Conservation (phyloP, 2,797 vertebrate genomes). For the Forpus xanthops region DNA sequence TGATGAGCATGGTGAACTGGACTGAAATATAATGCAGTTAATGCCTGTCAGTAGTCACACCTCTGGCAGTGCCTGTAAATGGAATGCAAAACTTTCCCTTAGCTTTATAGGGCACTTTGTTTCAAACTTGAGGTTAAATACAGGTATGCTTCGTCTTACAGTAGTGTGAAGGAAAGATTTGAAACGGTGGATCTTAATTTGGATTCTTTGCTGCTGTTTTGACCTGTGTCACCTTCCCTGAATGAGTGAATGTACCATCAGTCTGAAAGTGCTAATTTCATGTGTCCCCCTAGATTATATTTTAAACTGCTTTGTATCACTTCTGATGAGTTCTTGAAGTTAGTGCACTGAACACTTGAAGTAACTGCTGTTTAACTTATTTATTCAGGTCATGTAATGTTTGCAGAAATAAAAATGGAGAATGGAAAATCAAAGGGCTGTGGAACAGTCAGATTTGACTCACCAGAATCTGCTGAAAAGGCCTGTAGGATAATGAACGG, state of each 20-base stretch:
- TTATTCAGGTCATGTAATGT: constrained; percentile 94
- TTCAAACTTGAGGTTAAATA: not conserved
- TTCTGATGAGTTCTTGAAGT: not conserved
- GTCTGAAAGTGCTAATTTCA: not conserved
- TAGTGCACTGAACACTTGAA: not conserved
- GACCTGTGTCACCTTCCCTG: not conserved
- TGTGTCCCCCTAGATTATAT: not conserved
- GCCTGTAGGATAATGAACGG: constrained; percentile 98
- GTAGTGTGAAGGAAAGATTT: not conserved
- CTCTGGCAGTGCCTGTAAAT: not conserved
- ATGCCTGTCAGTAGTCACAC: not conserved
- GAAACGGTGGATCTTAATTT: not conserved
- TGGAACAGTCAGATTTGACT: constrained; percentile 95
- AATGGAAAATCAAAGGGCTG: constrained; percentile 97
- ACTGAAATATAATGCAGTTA: not conserved
- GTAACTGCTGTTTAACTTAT: constrained; percentile 69
- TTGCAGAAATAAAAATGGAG: constrained; percentile 99
- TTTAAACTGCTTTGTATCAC: not conserved
- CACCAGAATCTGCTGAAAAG: constrained; percentile 92
- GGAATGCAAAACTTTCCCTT: not conserved
- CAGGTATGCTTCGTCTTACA: not conserved
- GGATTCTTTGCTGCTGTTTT: not conserved
- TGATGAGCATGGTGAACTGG: not conserved
- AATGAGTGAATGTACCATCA: not conserved
- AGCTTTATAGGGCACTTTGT: not conserved